Percentiles rank a stretch among this genome's conserved stretches.
These are phyloP conservation scores for Xiphorhynchus erythropygius DNA, from an alignment of 2,797 vertebrate species.

Conservation along the genomic window DNA sequence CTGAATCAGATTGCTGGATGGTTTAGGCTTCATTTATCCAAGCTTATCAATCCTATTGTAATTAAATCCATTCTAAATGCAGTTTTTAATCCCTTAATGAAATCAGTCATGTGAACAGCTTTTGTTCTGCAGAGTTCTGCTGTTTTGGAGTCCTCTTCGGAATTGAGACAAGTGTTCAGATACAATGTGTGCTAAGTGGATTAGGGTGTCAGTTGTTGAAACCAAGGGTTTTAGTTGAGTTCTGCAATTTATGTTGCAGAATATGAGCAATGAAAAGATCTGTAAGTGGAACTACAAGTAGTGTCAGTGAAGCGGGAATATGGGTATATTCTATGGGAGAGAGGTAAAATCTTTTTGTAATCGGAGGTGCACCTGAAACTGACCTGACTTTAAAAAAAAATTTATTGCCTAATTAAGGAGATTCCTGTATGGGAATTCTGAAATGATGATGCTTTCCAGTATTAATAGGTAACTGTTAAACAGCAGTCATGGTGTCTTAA, in stretches of 20 bases:
- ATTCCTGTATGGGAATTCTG: background rate
- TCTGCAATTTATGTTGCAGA: background rate
- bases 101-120: constrained; percentile 14
- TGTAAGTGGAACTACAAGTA: background rate
- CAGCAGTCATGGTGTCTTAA: background rate
- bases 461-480: background rate
- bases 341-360: background rate
- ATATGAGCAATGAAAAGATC: background rate
- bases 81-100: constrained; percentile 43
- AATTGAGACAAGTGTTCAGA: background rate
- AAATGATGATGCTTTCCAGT: background rate
- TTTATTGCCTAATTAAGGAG: background rate
- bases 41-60: background rate
- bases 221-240: background rate
- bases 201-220: background rate
- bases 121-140: background rate
- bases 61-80: constrained; percentile 13
- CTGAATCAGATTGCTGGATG: background rate
- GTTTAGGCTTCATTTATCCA: background rate
- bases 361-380: background rate
- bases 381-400: background rate
- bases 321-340: background rate
- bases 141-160: background rate
- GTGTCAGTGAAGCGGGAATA: background rate
- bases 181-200: background rate